Conservation (phyloP, 2,113 vertebrate species). For the Aphyosemion australe region DNA sequence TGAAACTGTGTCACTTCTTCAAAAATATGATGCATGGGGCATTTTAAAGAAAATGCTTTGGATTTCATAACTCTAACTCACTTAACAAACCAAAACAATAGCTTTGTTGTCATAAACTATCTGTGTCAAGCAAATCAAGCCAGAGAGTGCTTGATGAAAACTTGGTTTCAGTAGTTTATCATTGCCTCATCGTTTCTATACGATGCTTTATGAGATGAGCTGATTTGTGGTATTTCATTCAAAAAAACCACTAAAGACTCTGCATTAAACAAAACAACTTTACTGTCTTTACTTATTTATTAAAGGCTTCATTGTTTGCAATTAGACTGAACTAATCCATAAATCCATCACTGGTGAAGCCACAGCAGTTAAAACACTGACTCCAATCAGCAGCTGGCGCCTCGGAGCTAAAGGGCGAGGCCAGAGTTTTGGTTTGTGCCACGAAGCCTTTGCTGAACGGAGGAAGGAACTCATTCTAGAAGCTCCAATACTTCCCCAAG, state of each 20-base stretch:
- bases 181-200: constrained; percentile 11
- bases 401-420: constrained; percentile 1
- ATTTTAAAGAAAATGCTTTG: constrained; percentile 10
- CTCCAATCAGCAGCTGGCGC: not conserved
- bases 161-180: not conserved
- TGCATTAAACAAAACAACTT: constrained; percentile 17
- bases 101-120: not conserved
- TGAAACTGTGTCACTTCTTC: constrained; percentile 30
- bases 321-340: constrained; percentile 14
- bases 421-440: not conserved
- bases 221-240: constrained; percentile 4
- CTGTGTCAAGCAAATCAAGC: not conserved
- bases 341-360: constrained; percentile 4
- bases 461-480: not conserved
- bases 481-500: not conserved
- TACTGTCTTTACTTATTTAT: constrained; percentile 8
- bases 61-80: constrained; percentile 28
- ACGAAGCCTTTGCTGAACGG: not conserved
- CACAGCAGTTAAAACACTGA: not conserved
- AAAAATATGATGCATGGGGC: constrained; percentile 34
- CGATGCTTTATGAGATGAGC: no score
- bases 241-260: constrained; percentile 3
- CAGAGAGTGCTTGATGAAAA: not conserved
- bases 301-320: constrained; percentile 2
- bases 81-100: constrained; percentile 8